Percentiles rank a stretch among this genome's conserved stretches.
Evolutionary conservation across 2,888 invertebrate genomes (phyloP).

Genomic region (Julus scandinavius): DNA sequence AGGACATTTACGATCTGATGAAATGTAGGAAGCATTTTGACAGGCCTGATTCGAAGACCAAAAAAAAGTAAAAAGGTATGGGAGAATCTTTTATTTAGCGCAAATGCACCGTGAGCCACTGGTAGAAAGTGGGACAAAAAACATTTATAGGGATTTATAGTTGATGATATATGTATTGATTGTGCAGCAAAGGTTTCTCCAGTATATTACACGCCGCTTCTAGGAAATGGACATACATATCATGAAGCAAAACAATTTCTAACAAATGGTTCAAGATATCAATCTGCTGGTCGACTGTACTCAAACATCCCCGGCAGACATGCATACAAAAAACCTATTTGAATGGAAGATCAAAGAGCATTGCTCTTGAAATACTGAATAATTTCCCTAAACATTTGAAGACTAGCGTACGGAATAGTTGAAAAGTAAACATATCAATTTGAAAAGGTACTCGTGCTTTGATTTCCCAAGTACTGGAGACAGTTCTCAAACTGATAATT

Average conservation of each 20-base stretch:
- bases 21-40: not conserved
- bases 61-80: not conserved
- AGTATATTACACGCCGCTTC: not conserved
- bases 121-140: not conserved
- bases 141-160: not conserved
- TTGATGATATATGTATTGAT: not conserved
- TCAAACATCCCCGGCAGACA: not conserved
- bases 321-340: not conserved
- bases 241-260: not conserved
- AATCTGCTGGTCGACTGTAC: not conserved
- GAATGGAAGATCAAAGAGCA: too few relatives aligned
- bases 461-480: too few relatives aligned
- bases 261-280: not conserved
- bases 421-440: too few relatives aligned
- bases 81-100: not conserved
- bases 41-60: conserved; percentile 8
- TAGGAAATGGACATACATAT: not conserved
- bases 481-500: too few relatives aligned
- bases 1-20: not conserved
- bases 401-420: too few relatives aligned
- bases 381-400: too few relatives aligned
- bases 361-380: too few relatives aligned
- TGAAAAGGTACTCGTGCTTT: too few relatives aligned
- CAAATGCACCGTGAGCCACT: not conserved
- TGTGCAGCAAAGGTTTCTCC: not conserved